Evolutionary conservation across 1,140 invertebrate species (phyloP).

Genomic region (Nasonia giraulti): DNA sequence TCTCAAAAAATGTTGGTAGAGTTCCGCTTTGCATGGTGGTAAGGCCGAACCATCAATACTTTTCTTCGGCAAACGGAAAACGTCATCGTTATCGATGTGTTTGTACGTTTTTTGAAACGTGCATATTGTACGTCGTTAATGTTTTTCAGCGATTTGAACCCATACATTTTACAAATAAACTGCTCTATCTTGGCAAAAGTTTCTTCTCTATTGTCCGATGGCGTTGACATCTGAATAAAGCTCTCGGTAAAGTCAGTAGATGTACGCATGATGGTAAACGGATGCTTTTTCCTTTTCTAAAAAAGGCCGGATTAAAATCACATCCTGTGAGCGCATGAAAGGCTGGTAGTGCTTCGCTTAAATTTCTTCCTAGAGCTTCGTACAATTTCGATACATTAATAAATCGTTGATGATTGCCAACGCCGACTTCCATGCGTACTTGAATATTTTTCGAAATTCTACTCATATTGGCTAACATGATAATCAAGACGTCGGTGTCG

Average conservation of each 20-base stretch:
- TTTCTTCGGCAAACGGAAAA: not conserved
- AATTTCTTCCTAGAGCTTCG: conserved; percentile 54
- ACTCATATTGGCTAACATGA: conserved; percentile 51
- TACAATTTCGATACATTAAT: conserved; percentile 60
- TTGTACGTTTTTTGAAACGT: conserved; percentile 33
- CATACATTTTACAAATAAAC: conserved; percentile 51
- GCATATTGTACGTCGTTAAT: conserved; percentile 47
- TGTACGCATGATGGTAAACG: conserved; percentile 52
- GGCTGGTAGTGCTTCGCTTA: conserved; percentile 59
- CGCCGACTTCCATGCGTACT: conserved; percentile 56
- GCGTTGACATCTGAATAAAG: not conserved
- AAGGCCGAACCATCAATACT: conserved; percentile 15
- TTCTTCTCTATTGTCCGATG: not conserved
- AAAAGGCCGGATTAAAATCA: conserved; percentile 67
- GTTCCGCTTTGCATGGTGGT: not conserved
- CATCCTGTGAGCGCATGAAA: conserved; percentile 69
- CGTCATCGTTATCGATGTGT: not conserved
- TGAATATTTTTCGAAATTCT: conserved; percentile 24
- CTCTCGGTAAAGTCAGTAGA: conserved; percentile 36
- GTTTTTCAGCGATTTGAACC: not conserved
- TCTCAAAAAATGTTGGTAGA: not conserved
- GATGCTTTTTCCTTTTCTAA: conserved; percentile 60
- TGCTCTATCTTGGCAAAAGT: conserved; percentile 26
- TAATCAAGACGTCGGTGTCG: conserved; percentile 52
- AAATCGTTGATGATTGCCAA: conserved; percentile 56